Percentiles rank a stretch among this genome's conserved stretches.
Conservation (phyloP, 2,888 invertebrate species). For the Keiferia lycopersicella region DNA sequence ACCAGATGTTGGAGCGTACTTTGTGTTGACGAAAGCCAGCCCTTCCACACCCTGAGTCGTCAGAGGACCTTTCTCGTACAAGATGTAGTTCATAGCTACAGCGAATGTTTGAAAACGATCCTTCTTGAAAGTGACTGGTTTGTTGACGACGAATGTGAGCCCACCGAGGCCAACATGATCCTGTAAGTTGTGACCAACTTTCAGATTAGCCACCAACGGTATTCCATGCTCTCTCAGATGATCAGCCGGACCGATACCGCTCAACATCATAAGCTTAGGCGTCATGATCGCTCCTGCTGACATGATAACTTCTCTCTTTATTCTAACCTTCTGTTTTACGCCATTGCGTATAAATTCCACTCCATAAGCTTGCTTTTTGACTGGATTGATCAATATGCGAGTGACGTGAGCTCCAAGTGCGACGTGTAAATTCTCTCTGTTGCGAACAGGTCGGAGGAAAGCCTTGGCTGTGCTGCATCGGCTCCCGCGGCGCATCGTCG, state of each 20-base stretch:
- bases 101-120: constrained; percentile 88
- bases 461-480: constrained; percentile 95
- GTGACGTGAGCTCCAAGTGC: constrained; percentile 89
- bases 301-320: constrained; percentile 90
- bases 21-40: constrained; percentile 92
- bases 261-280: constrained; percentile 95
- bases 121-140: constrained; percentile 89
- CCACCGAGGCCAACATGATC: constrained; percentile 95
- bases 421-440: constrained; percentile 89
- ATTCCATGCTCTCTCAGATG: constrained; percentile 87
- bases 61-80: constrained; percentile 91
- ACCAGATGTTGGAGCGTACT: constrained; percentile 88
- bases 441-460: constrained; percentile 90
- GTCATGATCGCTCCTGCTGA: constrained; percentile 94
- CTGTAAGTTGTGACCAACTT: constrained; percentile 92
- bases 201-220: constrained; percentile 86
- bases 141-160: constrained; percentile 90
- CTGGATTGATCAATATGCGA: constrained; percentile 85
- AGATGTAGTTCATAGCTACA: constrained; percentile 90
- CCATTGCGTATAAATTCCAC: constrained; percentile 87
- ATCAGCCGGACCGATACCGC: constrained; percentile 91
- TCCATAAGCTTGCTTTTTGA: constrained; percentile 87
- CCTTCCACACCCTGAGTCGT: constrained; percentile 93
- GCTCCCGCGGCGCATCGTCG: constrained; percentile 90
- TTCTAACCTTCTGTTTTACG: constrained; percentile 83